Percentiles rank a stretch among this genome's conserved stretches.
Conservation (phyloP, 2,113 vertebrate species). For the Emydocephalus ijimae region DNA sequence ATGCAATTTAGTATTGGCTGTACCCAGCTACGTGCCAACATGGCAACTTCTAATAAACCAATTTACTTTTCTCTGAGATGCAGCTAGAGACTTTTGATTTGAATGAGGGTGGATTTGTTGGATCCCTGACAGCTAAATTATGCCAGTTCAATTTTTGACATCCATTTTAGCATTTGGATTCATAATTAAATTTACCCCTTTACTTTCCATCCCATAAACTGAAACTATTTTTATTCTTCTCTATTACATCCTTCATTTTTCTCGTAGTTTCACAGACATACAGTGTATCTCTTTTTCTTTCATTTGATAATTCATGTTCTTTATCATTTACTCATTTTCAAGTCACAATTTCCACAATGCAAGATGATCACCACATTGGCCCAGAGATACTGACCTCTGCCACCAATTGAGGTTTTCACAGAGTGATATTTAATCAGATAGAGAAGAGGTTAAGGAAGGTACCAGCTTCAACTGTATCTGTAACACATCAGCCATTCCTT, state of each 20-base stretch:
- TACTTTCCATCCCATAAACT: background rate
- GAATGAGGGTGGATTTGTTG: no score
- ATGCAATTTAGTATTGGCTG: no score
- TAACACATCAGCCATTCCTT: background rate
- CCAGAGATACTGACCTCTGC: background rate
- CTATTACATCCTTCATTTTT: background rate
- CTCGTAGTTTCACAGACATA: background rate
- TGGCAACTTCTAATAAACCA: no score
- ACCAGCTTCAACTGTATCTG: background rate
- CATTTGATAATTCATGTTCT: background rate
- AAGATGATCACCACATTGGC: background rate
- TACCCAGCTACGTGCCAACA: no score
- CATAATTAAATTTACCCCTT: background rate
- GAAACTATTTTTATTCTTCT: background rate
- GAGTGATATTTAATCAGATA: background rate
- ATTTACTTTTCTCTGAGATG: no score
- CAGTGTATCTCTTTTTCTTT: background rate
- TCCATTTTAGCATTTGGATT: background rate
- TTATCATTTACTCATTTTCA: background rate
- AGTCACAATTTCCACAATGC: background rate
- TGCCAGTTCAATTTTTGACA: background rate
- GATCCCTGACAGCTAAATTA: background rate
- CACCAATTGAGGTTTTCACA: background rate
- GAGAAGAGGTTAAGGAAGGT: background rate
- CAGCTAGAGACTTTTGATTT: no score